Percentiles rank a stretch among this genome's conserved stretches.
Evolutionary conservation across 2,113 vertebrate species (phyloP).

Genomic region (Lontra canadensis): DNA sequence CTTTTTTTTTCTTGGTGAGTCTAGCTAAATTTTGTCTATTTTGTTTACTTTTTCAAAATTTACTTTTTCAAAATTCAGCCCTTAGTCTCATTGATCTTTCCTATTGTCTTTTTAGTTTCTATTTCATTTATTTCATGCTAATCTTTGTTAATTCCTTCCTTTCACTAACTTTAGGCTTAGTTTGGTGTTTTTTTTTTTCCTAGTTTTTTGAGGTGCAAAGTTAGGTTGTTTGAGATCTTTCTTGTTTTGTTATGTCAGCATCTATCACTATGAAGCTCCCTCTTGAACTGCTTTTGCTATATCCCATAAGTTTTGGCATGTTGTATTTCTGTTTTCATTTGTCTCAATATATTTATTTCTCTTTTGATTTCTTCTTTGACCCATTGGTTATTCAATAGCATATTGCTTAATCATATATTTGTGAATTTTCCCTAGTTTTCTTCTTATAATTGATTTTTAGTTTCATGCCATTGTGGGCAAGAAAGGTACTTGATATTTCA

Average conservation of each 20-base stretch:
- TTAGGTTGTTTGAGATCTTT: not conserved
- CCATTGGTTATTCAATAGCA: not conserved
- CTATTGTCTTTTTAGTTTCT: not conserved
- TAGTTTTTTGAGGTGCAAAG: not conserved
- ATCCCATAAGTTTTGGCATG: not conserved
- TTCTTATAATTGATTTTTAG: not conserved
- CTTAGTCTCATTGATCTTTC: not conserved
- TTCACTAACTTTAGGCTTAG: not conserved
- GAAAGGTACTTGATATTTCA: not conserved
- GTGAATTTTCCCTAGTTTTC: not conserved
- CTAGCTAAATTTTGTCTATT: not conserved
- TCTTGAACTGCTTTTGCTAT: not conserved
- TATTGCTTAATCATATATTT: not conserved
- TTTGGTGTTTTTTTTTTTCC: not conserved
- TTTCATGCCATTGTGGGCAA: not conserved
- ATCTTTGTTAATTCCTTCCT: conserved; percentile 10
- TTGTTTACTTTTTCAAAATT: not conserved
- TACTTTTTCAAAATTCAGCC: not conserved
- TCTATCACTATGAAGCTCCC: not conserved
- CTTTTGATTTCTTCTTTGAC: not conserved
- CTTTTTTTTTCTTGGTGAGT: not conserved
- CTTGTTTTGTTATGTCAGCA: not conserved
- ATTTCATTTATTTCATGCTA: not conserved
- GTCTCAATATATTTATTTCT: not conserved
- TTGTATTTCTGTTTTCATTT: not conserved